Evolutionary conservation across 2,888 invertebrate genomes (phyloP), one percentile per base, ranked within the genome.

Genomic region (Bellardia pandia): DNA sequence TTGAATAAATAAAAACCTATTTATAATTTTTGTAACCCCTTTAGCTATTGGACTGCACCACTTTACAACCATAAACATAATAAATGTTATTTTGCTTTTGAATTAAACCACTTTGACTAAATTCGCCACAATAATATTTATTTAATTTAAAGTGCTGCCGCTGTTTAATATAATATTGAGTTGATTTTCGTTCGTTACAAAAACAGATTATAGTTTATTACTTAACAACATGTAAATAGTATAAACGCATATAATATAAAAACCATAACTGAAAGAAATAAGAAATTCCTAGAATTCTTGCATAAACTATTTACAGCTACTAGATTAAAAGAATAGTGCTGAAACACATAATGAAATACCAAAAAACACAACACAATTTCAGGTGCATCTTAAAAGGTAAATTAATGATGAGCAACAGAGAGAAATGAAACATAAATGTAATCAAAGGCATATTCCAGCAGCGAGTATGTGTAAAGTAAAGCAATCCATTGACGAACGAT

Each of bases 351-450:
- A 11, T 2, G 48, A 23, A 66, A 33, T 11, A 23, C 2, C 8
- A 60, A 77, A 74, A 74, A 14, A 68, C 66, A 66, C 45, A 48
- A 69, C 69, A 62, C 33, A 71, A 45, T 79, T 85, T 87, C 87
- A 87, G 87, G 87, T 87, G 87, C 80, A 85, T 81, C 30, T 76
- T 69, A 74, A 75, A 85, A 81, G 78, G 56, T 69, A 82, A 85
- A 87, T 87, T 87, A 87, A 87, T 87, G 87, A 85, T 78, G 74
- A 72, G 51, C 23, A 74, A 14, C 51, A 51, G 5, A 74, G 60
- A 3, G 68, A 62, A 71, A 53, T 40, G 23, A 40, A 80, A 80
- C 37, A 48, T 37, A 68, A 74, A 81, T 66, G 74, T 68, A 81
- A 81, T 81, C 81, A 81, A 81, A 58, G 58, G 48, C 75, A 75